Evolutionary conservation across 2,113 vertebrate species (phyloP), one percentile per base, ranked within the genome.

Genomic region (Callipepla californica): DNA sequence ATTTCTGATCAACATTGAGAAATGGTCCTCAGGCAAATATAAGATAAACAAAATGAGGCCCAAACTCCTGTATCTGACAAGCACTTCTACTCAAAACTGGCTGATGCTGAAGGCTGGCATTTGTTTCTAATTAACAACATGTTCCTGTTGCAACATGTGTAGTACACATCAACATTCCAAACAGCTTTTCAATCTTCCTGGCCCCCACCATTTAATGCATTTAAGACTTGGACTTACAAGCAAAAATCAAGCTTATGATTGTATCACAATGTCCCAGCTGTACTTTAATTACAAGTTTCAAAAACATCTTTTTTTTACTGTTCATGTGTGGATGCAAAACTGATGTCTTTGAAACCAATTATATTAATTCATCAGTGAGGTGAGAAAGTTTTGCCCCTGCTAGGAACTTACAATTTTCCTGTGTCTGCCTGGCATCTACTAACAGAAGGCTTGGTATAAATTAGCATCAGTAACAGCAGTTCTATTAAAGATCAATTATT

Each of bases 41-140:
- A 44, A 48, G 30, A 48, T 11, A 38, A 70, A 62, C 61, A 66
- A 0, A 15, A 0, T 6, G 26, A 53, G n/a, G 44, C 28, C 44
- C 44, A 7, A 70, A 59, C 57, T 75, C 51, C 22, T 36, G 42
- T 63, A 45, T 68, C 21, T 4, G 13, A 61, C 51, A 48, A 63
- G 72, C 34, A 42, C 30, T 85, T 58, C 32, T 34, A 34, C 63
- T 58, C 40, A 14, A 45, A 42, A 45, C 28, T 25, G 66, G 75
- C 78, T 9, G n/a, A 53, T 53, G 63, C 34, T 38, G 32, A 63
- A 57, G 76, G 25, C 63, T 83, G 65, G 50, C 55, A 32, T 84
- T 83, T 86, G 84, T 83, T 92, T 89, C 81, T 69, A 65, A 69
- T 90, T 89, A 90, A 66, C 36, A 74, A 40, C 73, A 77, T 73